Percentiles rank a stretch among this genome's conserved stretches.
Conservation (phyloP, 2,888 invertebrate genomes). For the Elegia similella region DNA sequence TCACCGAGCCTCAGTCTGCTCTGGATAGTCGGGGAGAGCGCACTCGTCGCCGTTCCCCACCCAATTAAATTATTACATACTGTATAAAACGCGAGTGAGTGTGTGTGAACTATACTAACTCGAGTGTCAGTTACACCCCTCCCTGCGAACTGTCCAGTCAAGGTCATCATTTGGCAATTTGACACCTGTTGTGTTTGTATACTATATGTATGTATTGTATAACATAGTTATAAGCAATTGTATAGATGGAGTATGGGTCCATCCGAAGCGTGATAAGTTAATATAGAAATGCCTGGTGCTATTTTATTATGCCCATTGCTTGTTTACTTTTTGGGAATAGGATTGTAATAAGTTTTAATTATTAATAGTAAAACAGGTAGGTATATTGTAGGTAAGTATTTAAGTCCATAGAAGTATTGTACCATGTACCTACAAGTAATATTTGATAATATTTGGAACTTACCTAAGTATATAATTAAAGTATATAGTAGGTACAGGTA, state of each 20-base stretch:
- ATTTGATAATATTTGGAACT: no score
- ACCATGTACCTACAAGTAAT: no score
- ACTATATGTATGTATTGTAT: slow-evolving; percentile 58
- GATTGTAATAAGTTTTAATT: no score
- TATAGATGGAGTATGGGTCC: slow-evolving; percentile 14
- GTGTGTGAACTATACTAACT: slow-evolving; percentile 58
- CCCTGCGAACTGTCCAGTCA: slow-evolving; percentile 50
- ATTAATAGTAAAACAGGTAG: no score
- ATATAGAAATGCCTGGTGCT: neutral
- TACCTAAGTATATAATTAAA: no score
- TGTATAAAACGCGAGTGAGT: slow-evolving; percentile 62
- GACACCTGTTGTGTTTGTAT: slow-evolving; percentile 72
- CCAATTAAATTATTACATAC: slow-evolving; percentile 41
- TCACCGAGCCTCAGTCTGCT: slow-evolving; percentile 57
- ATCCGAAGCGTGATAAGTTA: neutral
- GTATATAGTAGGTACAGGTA: no score
- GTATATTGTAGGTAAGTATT: no score
- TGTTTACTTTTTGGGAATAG: neutral
- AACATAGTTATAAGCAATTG: slow-evolving; percentile 30
- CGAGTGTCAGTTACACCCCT: slow-evolving; percentile 48
- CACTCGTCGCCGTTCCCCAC: slow-evolving; percentile 38
- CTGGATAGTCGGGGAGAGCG: slow-evolving; percentile 45
- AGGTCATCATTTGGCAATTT: slow-evolving; percentile 64
- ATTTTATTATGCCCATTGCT: neutral
- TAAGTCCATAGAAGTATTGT: no score